phyloP scores from a whole-genome alignment of 1,140 invertebrate genomes.

The silkworm (Bombyx mori) region ASM3026992v2 NC_085130.1:11515501-11516000 shows the following conservation, averaged over 20 bases:
- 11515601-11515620: slow-evolving; percentile 37
- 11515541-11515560: slow-evolving; percentile 32
- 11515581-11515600: slow-evolving; percentile 17
- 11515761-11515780: slow-evolving; percentile 42
- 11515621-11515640: slow-evolving; percentile 23
- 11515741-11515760: slow-evolving; percentile 42
- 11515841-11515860: slow-evolving; percentile 19
- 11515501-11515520: slow-evolving; percentile 23
- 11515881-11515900: slow-evolving; percentile 25
- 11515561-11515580: slow-evolving; percentile 33
- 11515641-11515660: slow-evolving; percentile 22
- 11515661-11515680: slow-evolving; percentile 36
- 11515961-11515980: slow-evolving; percentile 38
- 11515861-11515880: slow-evolving; percentile 30
- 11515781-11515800: slow-evolving; percentile 39
- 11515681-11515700: slow-evolving; percentile 19
- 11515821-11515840: slow-evolving; percentile 29
- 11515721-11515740: slow-evolving; percentile 33
- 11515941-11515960: slow-evolving; percentile 33
- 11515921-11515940: slow-evolving; percentile 26
- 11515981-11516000: slow-evolving; percentile 33
- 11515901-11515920: slow-evolving; percentile 34
- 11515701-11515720: slow-evolving; percentile 32
- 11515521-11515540: slow-evolving; percentile 21
- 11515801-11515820: slow-evolving; percentile 33